A percentile compares a stretch with the other conserved stretches of the same genome.
These are phyloP conservation scores for Lithophane semibrunnea DNA, from an alignment of 2,888 invertebrate genomes.

Conservation along the genomic window DNA sequence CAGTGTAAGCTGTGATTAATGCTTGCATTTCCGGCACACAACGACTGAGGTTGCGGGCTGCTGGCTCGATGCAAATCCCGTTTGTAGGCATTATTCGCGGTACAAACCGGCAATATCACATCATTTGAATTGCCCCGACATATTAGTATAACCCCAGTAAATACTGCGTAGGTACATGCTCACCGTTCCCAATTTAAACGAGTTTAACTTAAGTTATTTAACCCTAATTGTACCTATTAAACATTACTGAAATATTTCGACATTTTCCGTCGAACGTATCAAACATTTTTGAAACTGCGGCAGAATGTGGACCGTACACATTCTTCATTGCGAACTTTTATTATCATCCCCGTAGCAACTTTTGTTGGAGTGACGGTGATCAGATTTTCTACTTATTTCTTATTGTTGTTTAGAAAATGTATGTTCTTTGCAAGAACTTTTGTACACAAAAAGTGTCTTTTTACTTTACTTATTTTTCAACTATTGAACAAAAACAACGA, in stretches of 20 bases:
- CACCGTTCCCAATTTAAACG: neutral
- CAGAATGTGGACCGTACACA: constrained; percentile 25
- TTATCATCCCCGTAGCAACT: constrained; percentile 16
- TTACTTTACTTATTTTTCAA: neutral
- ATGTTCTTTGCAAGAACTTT: neutral
- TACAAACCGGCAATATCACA: constrained; percentile 16
- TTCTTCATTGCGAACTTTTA: constrained; percentile 32
- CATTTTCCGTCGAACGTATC: constrained; percentile 6
- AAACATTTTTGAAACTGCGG: constrained; percentile 37
- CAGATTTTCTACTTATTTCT: constrained; percentile 17
- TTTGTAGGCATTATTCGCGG: constrained; percentile 34
- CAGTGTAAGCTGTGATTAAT: constrained; percentile 66
- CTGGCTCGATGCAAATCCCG: constrained; percentile 51
- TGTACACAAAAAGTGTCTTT: neutral
- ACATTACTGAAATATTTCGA: constrained; percentile 21
- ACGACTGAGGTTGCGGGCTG: constrained; percentile 43
- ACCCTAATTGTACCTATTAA: constrained; percentile 10
- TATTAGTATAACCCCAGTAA: neutral
- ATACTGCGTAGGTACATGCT: neutral
- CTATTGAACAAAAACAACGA: neutral
- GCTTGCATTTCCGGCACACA: constrained; percentile 62
- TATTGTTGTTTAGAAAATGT: constrained; percentile 1
- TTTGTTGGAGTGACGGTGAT: constrained; percentile 34
- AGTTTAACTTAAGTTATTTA: constrained; percentile 7
- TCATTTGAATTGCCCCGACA: constrained; percentile 7